These are phyloP conservation scores for Artemia sinica DNA, from an alignment of 2,888 invertebrate genomes.

Conservation along the genomic window DNA sequence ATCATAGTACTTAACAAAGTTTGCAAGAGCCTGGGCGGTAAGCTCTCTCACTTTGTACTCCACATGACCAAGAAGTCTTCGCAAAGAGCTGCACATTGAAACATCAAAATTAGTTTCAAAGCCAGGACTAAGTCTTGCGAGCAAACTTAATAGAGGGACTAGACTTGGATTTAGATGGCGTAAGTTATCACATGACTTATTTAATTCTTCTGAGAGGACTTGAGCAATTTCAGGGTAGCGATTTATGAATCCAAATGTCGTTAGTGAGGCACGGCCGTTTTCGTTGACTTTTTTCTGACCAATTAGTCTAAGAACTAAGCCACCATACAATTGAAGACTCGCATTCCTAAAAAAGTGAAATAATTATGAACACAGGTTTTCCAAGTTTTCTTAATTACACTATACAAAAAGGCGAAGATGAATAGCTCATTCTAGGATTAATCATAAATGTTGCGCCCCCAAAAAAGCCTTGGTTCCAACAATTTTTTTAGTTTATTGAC, in stretches of 20 bases:
- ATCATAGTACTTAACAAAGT: neutral
- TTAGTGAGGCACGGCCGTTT: neutral
- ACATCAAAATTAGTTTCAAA: neutral
- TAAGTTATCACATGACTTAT: neutral
- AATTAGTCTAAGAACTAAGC: neutral
- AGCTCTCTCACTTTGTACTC: conserved; percentile 5
- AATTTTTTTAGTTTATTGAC: too few species aligned
- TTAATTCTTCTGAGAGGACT: neutral
- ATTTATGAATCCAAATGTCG: neutral
- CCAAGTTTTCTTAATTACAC: too few species aligned
- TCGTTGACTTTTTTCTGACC: conserved; percentile 6
- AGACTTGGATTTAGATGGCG: neutral
- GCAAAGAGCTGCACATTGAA: neutral
- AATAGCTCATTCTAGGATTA: too few species aligned
- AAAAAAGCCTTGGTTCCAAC: too few species aligned
- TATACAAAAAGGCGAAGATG: too few species aligned
- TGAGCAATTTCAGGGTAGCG: neutral
- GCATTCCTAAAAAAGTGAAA: neutral
- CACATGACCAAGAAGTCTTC: neutral
- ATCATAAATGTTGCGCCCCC: too few species aligned
- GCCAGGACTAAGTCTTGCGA: conserved; percentile 9
- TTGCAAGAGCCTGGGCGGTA: conserved; percentile 1
- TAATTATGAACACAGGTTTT: too few species aligned
- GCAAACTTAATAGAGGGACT: neutral
- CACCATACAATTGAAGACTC: neutral